Base-by-base conservation (phyloP, 2,888 invertebrate species). In the Chymomyza amoena region DNA sequence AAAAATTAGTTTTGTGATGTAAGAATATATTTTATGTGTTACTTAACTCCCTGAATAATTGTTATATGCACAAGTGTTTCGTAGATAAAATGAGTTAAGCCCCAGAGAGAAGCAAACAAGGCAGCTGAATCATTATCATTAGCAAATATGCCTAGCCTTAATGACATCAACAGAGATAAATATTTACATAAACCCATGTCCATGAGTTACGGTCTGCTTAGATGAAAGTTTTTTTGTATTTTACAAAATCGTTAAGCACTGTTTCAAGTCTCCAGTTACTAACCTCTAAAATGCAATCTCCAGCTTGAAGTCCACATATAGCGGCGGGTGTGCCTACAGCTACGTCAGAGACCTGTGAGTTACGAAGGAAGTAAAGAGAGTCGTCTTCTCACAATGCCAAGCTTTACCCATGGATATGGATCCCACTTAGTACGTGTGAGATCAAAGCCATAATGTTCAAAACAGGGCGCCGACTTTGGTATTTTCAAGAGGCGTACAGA, bases 371-470 rank as follows among this genome's bases (percentile, higher is more conserved):
- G 15, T n/a, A 39, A 45, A 64, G 15, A 51, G 10, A 54, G 16
- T n/a, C 39, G 13, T 15, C 18, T 54, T 18, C 54, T 18, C 54
- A 54, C 18, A 18, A 54, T 54, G 15, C n/a, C n/a, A 18, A 16
- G 6, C 9, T 45, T 61, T 80, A 95, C 94, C 96, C 96, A 96
- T 25, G 96, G 96, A 91, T 96, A 96, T 0, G 96, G 96, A 91
- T 96, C 96, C 96, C 96, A 96, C 71, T 95, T 93, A 6, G 95
- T 95, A 78, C 95, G 93, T 0, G 95, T 95, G 52, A 96, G 92
- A 73, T 96, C 93, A 89, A 96, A 96, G 0, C 96, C 96, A 56
- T 95, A 93, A 2, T 94, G 93, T n/a, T 83, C 75, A 18, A 84
- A 77, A 67, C 93, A 93, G 25, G 81, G 84, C 64, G 93, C 93